Percentiles rank a stretch among this genome's conserved stretches.
Conservation (phyloP, 2,797 vertebrate species). For the Monodelphis domestica region DNA sequence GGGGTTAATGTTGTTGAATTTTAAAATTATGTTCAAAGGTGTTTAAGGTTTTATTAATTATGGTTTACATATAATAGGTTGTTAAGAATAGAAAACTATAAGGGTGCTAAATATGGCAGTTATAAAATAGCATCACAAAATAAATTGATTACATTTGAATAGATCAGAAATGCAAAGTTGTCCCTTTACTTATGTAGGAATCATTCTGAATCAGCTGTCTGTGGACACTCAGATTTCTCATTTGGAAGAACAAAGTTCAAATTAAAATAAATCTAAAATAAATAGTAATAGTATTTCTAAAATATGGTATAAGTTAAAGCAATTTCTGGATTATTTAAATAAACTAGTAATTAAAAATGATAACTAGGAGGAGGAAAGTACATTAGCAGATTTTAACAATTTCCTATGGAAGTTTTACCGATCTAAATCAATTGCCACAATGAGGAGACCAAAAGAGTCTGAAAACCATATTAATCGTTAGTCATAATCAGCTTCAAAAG, state of each 20-base stretch:
- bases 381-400: background rate
- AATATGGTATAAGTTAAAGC: background rate
- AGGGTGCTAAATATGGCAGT: background rate
- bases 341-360: background rate
- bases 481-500: background rate
- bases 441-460: background rate
- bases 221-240: background rate
- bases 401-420: background rate
- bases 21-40: conserved; percentile 32
- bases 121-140: background rate
- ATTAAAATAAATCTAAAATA: background rate
- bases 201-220: background rate
- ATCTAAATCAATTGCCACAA: background rate
- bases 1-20: conserved; percentile 37
- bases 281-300: background rate
- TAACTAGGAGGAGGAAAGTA: background rate
- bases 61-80: background rate
- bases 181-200: background rate
- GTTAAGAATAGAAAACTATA: background rate
- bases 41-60: background rate
- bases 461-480: background rate
- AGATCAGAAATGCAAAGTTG: too few species aligned
- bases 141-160: background rate
- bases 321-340: background rate
- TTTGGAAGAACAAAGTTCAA: background rate